These are phyloP conservation scores for Scomberomorus guttatus DNA, from an alignment of 2,797 vertebrate species.

Conservation along the genomic window DNA sequence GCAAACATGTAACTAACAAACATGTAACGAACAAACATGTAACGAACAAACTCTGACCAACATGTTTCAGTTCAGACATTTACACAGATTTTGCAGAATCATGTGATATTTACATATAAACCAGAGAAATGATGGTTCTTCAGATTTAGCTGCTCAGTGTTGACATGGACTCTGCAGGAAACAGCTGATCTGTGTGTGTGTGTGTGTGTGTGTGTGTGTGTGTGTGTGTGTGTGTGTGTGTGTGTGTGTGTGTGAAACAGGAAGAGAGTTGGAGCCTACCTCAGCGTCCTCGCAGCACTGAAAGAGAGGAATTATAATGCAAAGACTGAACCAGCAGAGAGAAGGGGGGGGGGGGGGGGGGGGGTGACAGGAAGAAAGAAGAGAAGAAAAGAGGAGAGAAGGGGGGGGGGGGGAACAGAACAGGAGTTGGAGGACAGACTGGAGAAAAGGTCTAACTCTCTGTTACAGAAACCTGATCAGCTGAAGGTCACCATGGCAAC, in stretches of 20 bases:
- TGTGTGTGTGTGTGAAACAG: slow-evolving; percentile 24
- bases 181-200: slow-evolving; percentile 13
- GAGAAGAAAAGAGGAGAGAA: slow-evolving; percentile 15
- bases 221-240: background rate
- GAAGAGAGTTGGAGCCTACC: slow-evolving; percentile 69
- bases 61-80: background rate
- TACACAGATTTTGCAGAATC: background rate
- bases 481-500: slow-evolving; percentile 52
- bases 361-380: background rate
- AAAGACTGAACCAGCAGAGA: slow-evolving; percentile 57
- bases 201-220: background rate
- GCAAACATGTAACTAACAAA: no score
- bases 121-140: background rate
- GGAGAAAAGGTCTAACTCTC: slow-evolving; percentile 37
- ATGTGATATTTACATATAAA: background rate
- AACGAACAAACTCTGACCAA: no score
- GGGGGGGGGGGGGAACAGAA: no score
- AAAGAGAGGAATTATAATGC: slow-evolving; percentile 62
- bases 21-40: no score
- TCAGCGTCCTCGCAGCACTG: slow-evolving; percentile 65
- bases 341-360: accelerated
- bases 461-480: slow-evolving; percentile 47
- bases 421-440: background rate
- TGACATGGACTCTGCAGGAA: background rate
- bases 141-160: background rate